These are phyloP conservation scores for Tetramorium parvispinum DNA, from an alignment of 1,140 invertebrate genomes.

Conservation along the genomic window DNA sequence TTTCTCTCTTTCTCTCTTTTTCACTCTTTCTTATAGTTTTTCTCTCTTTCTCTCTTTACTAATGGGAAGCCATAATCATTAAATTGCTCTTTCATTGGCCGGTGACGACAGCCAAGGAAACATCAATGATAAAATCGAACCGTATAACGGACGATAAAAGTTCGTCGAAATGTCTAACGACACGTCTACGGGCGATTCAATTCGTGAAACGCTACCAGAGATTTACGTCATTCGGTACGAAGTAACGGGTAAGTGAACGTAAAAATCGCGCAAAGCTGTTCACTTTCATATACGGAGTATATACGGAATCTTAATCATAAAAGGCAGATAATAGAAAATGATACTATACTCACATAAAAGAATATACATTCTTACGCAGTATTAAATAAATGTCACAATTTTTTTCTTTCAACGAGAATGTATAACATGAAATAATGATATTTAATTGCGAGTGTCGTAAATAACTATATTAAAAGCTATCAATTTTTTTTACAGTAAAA, in stretches of 20 bases:
- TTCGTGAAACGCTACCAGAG: constrained; percentile 5
- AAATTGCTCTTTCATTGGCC: too few species aligned
- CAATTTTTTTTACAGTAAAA: neutral
- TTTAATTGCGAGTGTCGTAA: neutral
- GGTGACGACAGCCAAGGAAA: constrained; percentile 25
- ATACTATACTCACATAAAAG: neutral
- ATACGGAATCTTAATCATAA: neutral
- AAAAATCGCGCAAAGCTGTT: constrained; percentile 3
- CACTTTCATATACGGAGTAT: neutral
- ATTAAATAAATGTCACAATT: constrained; percentile 1
- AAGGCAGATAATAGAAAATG: neutral
- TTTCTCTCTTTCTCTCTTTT: too few species aligned
- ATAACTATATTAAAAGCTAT: neutral
- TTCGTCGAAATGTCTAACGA: neutral
- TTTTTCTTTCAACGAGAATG: neutral
- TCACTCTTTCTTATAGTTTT: too few species aligned
- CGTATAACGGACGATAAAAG: constrained; percentile 6
- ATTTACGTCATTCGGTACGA: constrained; percentile 17
- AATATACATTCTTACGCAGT: neutral
- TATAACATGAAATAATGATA: neutral
- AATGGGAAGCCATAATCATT: too few species aligned
- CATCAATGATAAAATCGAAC: constrained; percentile 41
- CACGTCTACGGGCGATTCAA: neutral
- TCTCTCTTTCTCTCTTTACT: too few species aligned
- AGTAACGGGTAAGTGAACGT: neutral